These are phyloP conservation scores for Pampusana beccarii DNA, from an alignment of 2,113 vertebrate species.

Conservation along the genomic window DNA sequence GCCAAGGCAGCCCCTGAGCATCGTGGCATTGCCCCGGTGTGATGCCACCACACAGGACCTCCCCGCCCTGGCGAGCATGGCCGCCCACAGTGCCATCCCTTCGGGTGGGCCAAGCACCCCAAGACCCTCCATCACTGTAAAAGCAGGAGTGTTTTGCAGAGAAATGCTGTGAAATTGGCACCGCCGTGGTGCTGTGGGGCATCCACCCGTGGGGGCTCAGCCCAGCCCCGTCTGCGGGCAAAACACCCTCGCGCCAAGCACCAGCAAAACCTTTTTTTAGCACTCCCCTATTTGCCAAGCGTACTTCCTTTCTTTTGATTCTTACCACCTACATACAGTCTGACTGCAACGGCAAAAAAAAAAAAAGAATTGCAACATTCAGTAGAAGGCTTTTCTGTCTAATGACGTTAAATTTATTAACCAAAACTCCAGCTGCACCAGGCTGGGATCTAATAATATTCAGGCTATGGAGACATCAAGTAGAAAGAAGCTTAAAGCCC, in stretches of 20 bases:
- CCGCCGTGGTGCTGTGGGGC: not conserved
- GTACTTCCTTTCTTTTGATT: constrained; percentile 71
- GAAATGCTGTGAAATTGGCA: rapidly evolving
- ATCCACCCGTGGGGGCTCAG: not conserved
- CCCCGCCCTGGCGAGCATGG: rapidly evolving
- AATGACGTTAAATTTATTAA: constrained; percentile 71
- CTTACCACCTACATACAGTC: constrained; percentile 69
- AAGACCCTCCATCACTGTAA: rapidly evolving
- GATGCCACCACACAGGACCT: rapidly evolving
- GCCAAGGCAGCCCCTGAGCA: not conserved
- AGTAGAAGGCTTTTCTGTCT: constrained; percentile 56
- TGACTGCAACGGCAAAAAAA: constrained; percentile 28
- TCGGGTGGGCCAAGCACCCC: not conserved
- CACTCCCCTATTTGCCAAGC: constrained; percentile 59
- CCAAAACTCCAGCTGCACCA: constrained; percentile 65
- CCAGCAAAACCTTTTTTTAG: constrained; percentile 56
- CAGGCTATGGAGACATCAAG: constrained; percentile 67
- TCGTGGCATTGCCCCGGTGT: not conserved
- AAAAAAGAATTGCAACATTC: constrained; percentile 31
- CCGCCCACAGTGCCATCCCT: not conserved
- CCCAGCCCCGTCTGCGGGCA: not conserved
- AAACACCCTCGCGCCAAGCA: not conserved
- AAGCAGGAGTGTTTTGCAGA: not conserved
- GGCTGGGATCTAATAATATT: constrained; percentile 71
- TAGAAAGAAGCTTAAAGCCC: constrained; percentile 71